Conservation (phyloP, 53 echinoderm and acorn worm species). For the Paracentrotus lividus region DNA sequence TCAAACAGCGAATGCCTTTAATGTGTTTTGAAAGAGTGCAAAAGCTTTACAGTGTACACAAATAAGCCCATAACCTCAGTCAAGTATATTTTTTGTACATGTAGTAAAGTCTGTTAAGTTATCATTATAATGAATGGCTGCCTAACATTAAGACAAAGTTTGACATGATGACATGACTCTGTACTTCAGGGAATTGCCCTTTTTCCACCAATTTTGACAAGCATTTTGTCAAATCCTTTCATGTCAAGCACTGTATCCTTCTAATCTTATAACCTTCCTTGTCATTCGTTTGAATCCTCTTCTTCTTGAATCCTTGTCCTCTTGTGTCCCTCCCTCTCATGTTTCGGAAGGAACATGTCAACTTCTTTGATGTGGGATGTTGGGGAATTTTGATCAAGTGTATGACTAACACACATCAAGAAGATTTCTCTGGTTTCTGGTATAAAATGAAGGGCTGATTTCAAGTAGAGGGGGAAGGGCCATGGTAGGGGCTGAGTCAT, state of each 20-base stretch:
- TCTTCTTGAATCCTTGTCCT: no score
- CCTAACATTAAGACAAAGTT: neutral
- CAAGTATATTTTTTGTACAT: neutral
- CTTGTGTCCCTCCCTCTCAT: neutral
- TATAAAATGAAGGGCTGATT: conserved; percentile 20
- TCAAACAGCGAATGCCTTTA: neutral
- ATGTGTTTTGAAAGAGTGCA: neutral
- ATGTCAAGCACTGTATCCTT: neutral
- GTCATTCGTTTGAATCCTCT: conserved; percentile 18
- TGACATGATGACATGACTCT: neutral
- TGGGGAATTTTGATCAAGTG: conserved; percentile 31
- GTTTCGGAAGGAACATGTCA: conserved; percentile 26
- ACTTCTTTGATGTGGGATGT: conserved; percentile 43
- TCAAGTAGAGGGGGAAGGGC: conserved; percentile 3
- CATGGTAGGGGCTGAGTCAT: conserved; percentile 46
- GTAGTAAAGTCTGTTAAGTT: neutral
- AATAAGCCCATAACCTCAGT: no score
- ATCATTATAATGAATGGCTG: neutral
- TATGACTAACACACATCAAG: conserved; percentile 33
- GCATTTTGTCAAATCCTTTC: conserved; percentile 15
- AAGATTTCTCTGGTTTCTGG: neutral
- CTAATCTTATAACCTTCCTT: neutral
- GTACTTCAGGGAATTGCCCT: no score
- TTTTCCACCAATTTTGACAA: neutral
- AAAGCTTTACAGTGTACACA: neutral